Base-by-base conservation (phyloP, 2,888 invertebrate genomes). In the Actias luna region DNA sequence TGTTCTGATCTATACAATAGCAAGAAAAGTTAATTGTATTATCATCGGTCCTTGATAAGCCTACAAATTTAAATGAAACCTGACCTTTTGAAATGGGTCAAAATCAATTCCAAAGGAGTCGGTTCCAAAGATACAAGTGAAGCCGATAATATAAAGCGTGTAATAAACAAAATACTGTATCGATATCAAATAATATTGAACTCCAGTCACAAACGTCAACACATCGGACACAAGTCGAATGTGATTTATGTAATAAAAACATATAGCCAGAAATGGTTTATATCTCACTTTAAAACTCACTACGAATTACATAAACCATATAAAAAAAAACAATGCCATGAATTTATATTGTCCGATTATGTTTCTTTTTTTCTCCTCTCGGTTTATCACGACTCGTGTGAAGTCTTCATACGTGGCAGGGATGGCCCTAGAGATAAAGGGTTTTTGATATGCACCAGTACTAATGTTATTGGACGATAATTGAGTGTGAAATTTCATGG, bases 291-390 rank as follows among this genome's bases (percentile, higher is more conserved):
- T 27, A 29, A 27, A 52, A 16, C 16, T 12, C 16, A 25, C 25
- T 59, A 14, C 22, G 27, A 67, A 68, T 64, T 65, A 59, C 65
- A 66, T 66, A 71, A 69, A 71, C 67, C 67, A 66, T 39, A 60
- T 65, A 63, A 70, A 39, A 14, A 42, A 72, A 74, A 76, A 74
- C 74, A 67, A 65, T 67, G 68, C 69, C 71, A 76, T 77, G 77
- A 79, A 79, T 78, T 74, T 73, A 76, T 76, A 78, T 73, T 70
- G 69, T 33, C 65, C 69, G 65, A 75, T 79, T 77, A 79, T 71
- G 64, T 73, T 69, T 72, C 68, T 72, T 76, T 74, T 70, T 75
- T 72, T 35, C 22, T 27, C n/a, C n/a, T n/a, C n/a, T n/a, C n/a
- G n/a, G 4, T 35, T 35, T 42, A 42, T 42, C 27, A 59, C 39